phyloP scores from a whole-genome alignment of 1,140 invertebrate genomes.

The Whitmania pigra region DNA sequence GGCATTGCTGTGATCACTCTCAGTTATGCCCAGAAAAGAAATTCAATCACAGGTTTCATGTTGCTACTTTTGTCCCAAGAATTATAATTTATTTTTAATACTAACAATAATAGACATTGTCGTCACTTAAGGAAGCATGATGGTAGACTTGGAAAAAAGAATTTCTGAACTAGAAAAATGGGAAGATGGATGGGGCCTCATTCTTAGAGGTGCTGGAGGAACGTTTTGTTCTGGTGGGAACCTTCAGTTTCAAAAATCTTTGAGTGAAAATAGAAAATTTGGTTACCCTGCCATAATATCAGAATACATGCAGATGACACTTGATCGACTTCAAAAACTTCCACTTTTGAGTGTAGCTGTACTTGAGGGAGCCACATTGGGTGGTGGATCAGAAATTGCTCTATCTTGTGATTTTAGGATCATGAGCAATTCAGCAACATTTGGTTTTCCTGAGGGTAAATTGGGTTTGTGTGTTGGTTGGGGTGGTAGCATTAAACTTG shows the following conservation, averaged over 20 bases:
- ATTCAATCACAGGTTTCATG: constrained; percentile 43
- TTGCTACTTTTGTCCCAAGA: no score
- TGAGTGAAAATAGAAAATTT: constrained; percentile 27
- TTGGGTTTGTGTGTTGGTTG: constrained; percentile 51
- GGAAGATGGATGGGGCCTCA: constrained; percentile 47
- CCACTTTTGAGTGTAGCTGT: constrained; percentile 48
- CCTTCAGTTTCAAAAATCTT: constrained; percentile 41
- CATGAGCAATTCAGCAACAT: constrained; percentile 39
- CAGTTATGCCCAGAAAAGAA: constrained; percentile 43
- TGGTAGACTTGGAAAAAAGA: constrained; percentile 47
- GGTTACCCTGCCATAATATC: constrained; percentile 39
- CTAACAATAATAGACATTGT: no score
- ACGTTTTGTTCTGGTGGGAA: constrained; percentile 53
- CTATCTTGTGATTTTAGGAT: constrained; percentile 50
- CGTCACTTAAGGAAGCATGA: constrained; percentile 43
- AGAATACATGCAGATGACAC: constrained; percentile 45
- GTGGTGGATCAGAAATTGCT: constrained; percentile 51
- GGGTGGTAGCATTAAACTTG: constrained; percentile 47
- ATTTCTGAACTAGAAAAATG: constrained; percentile 43
- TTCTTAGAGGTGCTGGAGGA: constrained; percentile 43
- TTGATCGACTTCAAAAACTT: constrained; percentile 43
- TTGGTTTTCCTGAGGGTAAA: constrained; percentile 49
- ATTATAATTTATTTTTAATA: neutral
- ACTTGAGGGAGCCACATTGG: constrained; percentile 48
- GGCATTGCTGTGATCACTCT: constrained; percentile 45